A percentile compares a stretch with the other conserved stretches of the same genome.
Conservation (phyloP, 2,888 invertebrate species). For the Salticus scenicus region DNA sequence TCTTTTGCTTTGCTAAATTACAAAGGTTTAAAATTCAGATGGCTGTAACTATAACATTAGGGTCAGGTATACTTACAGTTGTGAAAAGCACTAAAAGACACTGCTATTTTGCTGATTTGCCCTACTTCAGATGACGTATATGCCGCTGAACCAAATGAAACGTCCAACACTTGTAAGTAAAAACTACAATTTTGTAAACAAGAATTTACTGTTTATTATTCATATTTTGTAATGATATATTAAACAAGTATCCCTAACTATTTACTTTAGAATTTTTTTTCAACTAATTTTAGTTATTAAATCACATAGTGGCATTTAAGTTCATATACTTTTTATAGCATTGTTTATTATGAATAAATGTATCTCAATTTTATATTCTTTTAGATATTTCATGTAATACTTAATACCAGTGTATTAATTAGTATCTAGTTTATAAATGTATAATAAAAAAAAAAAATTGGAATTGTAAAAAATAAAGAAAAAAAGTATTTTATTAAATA, state of each 20-base stretch:
- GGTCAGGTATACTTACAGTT: conserved; percentile 70
- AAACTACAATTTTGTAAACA: conserved; percentile 31
- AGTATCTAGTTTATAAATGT: no score
- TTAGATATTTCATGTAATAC: no score
- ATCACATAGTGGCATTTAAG: no score
- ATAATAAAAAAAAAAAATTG: no score
- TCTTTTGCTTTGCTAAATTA: conserved; percentile 54
- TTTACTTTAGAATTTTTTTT: not conserved
- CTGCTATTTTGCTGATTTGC: conserved; percentile 64
- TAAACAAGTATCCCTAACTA: not conserved
- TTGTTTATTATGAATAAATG: no score
- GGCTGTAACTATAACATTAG: conserved; percentile 68
- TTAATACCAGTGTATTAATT: no score
- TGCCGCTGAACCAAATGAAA: conserved; percentile 43
- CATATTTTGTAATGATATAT: not conserved
- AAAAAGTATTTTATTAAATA: no score
- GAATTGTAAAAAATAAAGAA: no score
- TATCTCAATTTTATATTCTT: no score
- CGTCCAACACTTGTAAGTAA: conserved; percentile 64
- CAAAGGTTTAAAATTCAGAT: conserved; percentile 59
- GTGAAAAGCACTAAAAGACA: conserved; percentile 62
- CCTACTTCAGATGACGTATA: conserved; percentile 52
- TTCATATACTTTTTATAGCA: no score
- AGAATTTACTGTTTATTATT: not conserved
- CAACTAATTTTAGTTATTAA: not conserved